These are phyloP conservation scores for Radopholus similis DNA, from an alignment of 1,140 invertebrate species.

Conservation along the genomic window DNA sequence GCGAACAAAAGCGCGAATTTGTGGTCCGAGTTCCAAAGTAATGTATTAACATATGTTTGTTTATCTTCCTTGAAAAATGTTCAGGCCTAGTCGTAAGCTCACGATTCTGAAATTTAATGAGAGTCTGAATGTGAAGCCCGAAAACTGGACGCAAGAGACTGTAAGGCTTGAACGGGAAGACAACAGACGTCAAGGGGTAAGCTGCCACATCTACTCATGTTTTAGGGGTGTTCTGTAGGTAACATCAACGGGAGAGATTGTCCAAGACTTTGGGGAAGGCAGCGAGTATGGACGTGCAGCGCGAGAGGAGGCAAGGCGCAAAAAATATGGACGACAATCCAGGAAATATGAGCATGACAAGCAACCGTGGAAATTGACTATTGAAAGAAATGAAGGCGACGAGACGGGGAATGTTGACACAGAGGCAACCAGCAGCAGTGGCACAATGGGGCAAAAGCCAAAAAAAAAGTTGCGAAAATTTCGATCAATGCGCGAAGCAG, in stretches of 20 bases:
- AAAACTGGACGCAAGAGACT: constrained; percentile 25
- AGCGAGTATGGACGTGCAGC: constrained; percentile 55
- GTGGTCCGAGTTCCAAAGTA: constrained; percentile 29
- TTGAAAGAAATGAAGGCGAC: constrained; percentile 22
- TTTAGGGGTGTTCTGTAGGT: constrained; percentile 18
- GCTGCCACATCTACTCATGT: not conserved
- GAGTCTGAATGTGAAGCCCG: constrained; percentile 48
- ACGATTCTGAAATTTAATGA: constrained; percentile 56
- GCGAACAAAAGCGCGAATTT: constrained; percentile 23
- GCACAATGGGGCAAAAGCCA: not conserved
- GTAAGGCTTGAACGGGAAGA: constrained; percentile 50
- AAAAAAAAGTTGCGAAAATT: constrained; percentile 40
- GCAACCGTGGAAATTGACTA: constrained; percentile 51
- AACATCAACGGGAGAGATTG: constrained; percentile 27
- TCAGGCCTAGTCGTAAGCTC: constrained; percentile 13
- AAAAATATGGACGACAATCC: constrained; percentile 52
- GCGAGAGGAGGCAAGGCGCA: constrained; percentile 54
- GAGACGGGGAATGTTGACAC: not conserved
- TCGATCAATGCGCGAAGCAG: constrained; percentile 51
- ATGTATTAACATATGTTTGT: constrained; percentile 30
- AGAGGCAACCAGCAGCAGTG: not conserved
- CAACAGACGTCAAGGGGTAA: constrained; percentile 35
- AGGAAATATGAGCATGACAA: constrained; percentile 47
- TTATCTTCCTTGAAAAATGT: not conserved
- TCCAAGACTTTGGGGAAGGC: constrained; percentile 54